These are phyloP conservation scores for Lepeophtheirus salmonis DNA, from an alignment of 1,140 invertebrate genomes.

Conservation along the genomic window DNA sequence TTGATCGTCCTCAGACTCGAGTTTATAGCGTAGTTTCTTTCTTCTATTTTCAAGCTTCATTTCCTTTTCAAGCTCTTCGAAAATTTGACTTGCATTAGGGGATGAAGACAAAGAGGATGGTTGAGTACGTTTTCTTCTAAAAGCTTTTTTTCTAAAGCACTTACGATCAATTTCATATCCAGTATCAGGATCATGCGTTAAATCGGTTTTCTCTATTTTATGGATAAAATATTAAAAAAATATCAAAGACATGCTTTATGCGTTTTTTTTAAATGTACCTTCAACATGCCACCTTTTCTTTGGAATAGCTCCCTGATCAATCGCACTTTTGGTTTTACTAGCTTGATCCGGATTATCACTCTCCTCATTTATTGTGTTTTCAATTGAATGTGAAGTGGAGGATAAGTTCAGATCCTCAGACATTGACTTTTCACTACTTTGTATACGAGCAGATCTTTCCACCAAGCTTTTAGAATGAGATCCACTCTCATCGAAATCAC, in stretches of 20 bases:
- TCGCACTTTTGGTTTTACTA: not conserved
- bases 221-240: too few relatives aligned
- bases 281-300: not conserved
- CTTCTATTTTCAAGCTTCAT: not conserved
- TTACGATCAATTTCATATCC: not conserved
- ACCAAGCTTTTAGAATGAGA: too few relatives aligned
- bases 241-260: too few relatives aligned
- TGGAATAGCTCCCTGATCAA: not conserved
- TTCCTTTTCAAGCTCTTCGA: not conserved
- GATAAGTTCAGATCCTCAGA: too few relatives aligned
- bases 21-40: not conserved
- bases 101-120: not conserved
- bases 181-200: not conserved
- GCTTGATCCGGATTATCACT: too few relatives aligned
- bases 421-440: too few relatives aligned
- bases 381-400: too few relatives aligned
- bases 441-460: too few relatives aligned
- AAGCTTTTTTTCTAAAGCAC: not conserved
- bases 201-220: too few relatives aligned
- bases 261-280: too few relatives aligned
- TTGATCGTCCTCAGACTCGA: not conserved
- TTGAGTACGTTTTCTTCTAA: not conserved
- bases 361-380: too few relatives aligned
- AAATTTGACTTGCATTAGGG: not conserved
- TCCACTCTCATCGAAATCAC: too few relatives aligned